These are phyloP conservation scores for Arrhamphus sclerolepis DNA, from an alignment of 2,797 vertebrate species.

Conservation along the genomic window DNA sequence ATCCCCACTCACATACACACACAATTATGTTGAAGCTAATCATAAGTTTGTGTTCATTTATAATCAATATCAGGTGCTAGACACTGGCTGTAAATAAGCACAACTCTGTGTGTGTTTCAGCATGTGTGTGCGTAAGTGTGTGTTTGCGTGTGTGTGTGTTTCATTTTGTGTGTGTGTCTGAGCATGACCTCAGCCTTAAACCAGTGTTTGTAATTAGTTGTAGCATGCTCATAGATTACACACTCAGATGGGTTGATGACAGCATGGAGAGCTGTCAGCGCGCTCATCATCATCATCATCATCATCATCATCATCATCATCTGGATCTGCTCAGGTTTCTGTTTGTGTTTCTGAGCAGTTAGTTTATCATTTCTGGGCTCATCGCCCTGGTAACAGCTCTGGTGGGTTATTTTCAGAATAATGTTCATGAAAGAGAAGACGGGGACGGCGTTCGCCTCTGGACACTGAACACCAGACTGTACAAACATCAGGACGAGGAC, in stretches of 20 bases:
- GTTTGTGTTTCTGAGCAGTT: background rate
- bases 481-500: too few relatives aligned
- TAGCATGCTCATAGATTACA: constrained; percentile 41
- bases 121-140: constrained; percentile 24
- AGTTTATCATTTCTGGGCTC: background rate
- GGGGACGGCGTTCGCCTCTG: too few relatives aligned
- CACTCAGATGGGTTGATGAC: too few relatives aligned
- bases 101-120: constrained; percentile 61
- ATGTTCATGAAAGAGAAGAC: too few relatives aligned
- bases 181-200: constrained; percentile 39
- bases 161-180: constrained; percentile 24
- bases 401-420: too few relatives aligned
- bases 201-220: constrained; percentile 57
- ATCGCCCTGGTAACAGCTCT: background rate
- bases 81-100: constrained; percentile 73
- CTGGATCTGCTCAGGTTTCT: background rate
- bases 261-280: too few relatives aligned
- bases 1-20: constrained; percentile 2
- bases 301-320: too few relatives aligned
- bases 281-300: too few relatives aligned
- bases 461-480: too few relatives aligned
- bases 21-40: background rate
- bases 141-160: constrained; percentile 10
- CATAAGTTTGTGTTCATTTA: constrained; percentile 62
- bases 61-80: constrained; percentile 41